These are phyloP conservation scores for Cremastobaeus sp. DNA, from an alignment of 2,888 invertebrate genomes.

Conservation along the genomic window DNA sequence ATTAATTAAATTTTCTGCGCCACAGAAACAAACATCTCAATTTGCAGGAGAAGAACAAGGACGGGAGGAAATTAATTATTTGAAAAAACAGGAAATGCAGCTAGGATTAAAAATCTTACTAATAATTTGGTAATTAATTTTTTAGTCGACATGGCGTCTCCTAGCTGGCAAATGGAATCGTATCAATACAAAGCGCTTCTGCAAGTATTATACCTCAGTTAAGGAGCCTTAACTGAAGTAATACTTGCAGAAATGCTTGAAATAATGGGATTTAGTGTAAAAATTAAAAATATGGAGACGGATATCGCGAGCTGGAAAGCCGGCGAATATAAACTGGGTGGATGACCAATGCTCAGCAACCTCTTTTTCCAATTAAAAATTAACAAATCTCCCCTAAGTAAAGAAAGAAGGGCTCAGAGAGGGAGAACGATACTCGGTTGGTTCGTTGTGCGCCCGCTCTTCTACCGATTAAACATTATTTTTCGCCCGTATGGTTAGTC, in stretches of 20 bases:
- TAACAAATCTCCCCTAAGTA: constrained; percentile 71
- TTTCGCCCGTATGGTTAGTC: constrained; percentile 62
- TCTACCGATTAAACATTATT: constrained; percentile 76
- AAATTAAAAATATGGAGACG: constrained; percentile 38
- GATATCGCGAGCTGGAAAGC: constrained; percentile 40
- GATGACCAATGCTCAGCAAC: constrained; percentile 39
- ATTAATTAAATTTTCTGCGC: constrained; percentile 12
- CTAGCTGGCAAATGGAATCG: too few relatives aligned
- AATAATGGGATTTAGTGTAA: constrained; percentile 48
- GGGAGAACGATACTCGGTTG: constrained; percentile 62
- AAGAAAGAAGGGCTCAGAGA: constrained; percentile 55
- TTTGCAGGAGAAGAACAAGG: too few relatives aligned
- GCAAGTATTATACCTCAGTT: too few relatives aligned
- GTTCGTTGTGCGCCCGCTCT: constrained; percentile 71
- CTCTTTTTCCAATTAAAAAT: constrained; percentile 77
- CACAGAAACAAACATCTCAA: too few relatives aligned
- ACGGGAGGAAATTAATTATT: too few relatives aligned
- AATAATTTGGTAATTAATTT: too few relatives aligned
- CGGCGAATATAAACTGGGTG: constrained; percentile 28
- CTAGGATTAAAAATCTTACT: too few relatives aligned
- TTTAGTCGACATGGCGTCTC: too few relatives aligned
- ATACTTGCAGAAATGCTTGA: constrained; percentile 32
- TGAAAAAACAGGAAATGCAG: too few relatives aligned
- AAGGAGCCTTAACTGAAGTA: constrained; percentile 28
- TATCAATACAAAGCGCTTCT: too few relatives aligned